Base-by-base conservation (phyloP, 2,113 vertebrate species). In the Hirundichthys speculiger region DNA sequence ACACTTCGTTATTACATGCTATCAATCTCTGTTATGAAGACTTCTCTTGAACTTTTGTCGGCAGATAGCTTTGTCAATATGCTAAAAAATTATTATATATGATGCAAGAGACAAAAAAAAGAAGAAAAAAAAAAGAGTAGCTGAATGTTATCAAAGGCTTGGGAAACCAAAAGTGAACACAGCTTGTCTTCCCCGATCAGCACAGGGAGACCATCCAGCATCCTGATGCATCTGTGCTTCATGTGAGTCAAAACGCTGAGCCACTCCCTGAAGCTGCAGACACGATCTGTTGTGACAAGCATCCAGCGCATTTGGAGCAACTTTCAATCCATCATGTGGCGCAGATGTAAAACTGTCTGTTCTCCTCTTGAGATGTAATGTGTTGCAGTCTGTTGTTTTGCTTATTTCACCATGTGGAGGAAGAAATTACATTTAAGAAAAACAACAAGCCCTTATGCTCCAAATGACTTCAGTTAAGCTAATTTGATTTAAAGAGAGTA, bases 181-280 rank as follows among this genome's bases (percentile, higher is more conserved):
- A 22, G 42, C 75, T 62, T 82, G 86, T 85, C 88, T 70, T 68
- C 49, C 45, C 64, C 75, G 82, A 84, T 88, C 77, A 85, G 58
- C 58, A 14, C 21, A 61, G 71, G 67, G 34, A 55, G 80, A 83
- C 60, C 63, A 25, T 83, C 79, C 76, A 66, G 24, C 45, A 66
- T 47, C 54, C 51, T 65, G 46, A 77, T 39, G 70, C 61, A 41
- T 14, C 15, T 8, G 51, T 34, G 73, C 72, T 40, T 73, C 56
- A 57, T 59, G 50, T 4, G 13, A 77, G 68, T 39, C 30, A 57
- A 78, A 80, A 58, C 61, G 54, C 16, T 15, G 67, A 74, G 68
- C 57, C 64, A 18, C 63, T 75, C 62, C 79, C 74, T 27, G 60
- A 79, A 45, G 72, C 64, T 59, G 53, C 66, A 53, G 59, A 55